Conservation (phyloP, 2,797 vertebrate genomes). For the Paguma larvata region DNA sequence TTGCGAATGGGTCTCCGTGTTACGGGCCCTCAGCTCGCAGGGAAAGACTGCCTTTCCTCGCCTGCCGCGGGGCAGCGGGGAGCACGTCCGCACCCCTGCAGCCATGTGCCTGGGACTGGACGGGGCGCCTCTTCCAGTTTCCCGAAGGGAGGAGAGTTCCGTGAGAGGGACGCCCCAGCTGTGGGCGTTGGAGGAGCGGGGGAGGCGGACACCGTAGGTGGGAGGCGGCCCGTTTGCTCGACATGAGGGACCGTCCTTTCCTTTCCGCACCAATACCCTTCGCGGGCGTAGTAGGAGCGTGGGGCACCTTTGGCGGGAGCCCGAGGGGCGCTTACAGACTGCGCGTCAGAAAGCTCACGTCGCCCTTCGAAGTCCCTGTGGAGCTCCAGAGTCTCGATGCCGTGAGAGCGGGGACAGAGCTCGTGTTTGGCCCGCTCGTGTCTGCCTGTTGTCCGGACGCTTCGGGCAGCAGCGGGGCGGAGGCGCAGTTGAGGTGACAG, state of each 20-base stretch:
- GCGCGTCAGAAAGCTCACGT: background rate
- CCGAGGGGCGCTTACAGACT: no score
- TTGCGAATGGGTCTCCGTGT: background rate
- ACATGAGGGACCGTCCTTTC: background rate
- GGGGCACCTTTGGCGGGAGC: background rate
- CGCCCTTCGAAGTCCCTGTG: background rate
- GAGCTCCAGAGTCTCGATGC: background rate
- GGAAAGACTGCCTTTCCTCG: background rate
- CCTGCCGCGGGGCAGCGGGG: background rate
- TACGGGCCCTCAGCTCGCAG: background rate
- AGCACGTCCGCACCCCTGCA: fast-evolving
- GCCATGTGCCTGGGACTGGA: no score
- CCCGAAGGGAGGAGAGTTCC: background rate
- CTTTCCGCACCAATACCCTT: background rate
- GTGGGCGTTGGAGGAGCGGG: no score
- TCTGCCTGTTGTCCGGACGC: background rate
- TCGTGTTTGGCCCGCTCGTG: background rate
- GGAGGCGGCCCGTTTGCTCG: background rate
- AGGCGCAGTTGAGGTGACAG: background rate
- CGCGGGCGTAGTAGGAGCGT: background rate
- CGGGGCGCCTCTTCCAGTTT: background rate
- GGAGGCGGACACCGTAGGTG: fast-evolving
- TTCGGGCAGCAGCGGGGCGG: background rate
- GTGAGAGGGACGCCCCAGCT: background rate
- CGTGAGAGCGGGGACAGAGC: background rate